These are phyloP conservation scores for Chloebia gouldiae DNA, from an alignment of 2,113 vertebrate genomes.

Conservation along the genomic window DNA sequence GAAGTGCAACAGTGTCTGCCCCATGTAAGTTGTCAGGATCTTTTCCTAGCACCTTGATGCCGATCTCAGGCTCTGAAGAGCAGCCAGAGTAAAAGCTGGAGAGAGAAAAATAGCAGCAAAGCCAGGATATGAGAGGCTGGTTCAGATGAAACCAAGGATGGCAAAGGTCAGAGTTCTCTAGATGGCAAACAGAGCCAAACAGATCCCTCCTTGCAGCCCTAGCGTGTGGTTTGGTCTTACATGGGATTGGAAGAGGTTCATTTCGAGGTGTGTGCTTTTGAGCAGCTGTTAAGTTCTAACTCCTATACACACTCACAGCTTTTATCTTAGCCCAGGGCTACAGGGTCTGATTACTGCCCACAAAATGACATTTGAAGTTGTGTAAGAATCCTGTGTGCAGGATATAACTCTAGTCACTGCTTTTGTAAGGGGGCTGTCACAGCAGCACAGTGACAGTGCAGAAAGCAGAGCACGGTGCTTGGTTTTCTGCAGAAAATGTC, in stretches of 20 bases:
- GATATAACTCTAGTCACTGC: neutral
- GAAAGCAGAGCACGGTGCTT: neutral
- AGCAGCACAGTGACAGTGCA: neutral
- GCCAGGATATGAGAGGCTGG: neutral
- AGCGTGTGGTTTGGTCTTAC: fast-evolving
- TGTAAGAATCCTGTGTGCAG: neutral
- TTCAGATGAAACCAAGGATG: neutral
- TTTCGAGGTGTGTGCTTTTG: neutral
- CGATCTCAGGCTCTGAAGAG: neutral
- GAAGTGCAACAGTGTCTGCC: neutral
- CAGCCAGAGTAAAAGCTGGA: neutral
- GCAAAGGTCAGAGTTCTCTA: neutral
- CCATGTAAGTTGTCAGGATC: neutral
- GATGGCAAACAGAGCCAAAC: fast-evolving
- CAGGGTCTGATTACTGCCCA: neutral
- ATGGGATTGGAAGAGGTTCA: neutral
- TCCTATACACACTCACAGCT: neutral
- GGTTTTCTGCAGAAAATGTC: neutral
- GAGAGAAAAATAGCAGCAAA: neutral
- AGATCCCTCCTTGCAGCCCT: neutral
- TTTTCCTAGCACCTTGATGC: neutral
- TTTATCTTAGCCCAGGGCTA: neutral
- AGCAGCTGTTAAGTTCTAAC: neutral
- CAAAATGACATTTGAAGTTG: neutral
- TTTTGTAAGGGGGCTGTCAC: neutral